Base-by-base conservation (phyloP, 2,113 vertebrate species). In the Lycocorax pyrrhopterus region DNA sequence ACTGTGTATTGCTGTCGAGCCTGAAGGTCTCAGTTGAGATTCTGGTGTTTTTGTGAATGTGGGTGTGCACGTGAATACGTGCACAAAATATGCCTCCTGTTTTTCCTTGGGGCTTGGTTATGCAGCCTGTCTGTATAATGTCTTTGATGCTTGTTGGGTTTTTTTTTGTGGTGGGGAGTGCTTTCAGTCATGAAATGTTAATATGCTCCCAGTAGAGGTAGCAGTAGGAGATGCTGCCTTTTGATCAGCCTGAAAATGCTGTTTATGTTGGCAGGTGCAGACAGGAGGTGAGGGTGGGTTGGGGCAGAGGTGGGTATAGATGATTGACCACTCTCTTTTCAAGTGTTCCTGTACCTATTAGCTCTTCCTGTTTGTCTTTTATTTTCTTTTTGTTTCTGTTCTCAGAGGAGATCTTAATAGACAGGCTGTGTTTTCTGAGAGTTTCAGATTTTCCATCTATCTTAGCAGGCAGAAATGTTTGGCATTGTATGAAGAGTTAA, bases 111-210 rank as follows among this genome's bases (percentile, higher is more conserved):
- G 69, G 74, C 55, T 90, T 89, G 71, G 88, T 68, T 91, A 26
- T 76, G 44, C 85, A 84, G 84, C 79, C 92, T 3, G 26, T 47
- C 82, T 74, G 19, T 74, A 39, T 75, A 47, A 92, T 56, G 68
- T 46, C 95, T 95, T 94, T 90, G 81, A 97, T 91, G 90, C 81
- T 73, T 74, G 87, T 66, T 72, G 66, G 56, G 35, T 7, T 13
- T 59, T 89, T 89, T 89, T 93, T 80, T 86, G 89, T 68, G 47
- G 12, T 75, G 91, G 90, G 92, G 86, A 73, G 80, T 64, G 88
- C 23, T 90, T 93, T 89, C 75, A 95, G 96, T 82, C 91, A 93
- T 68, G 81, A 89, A 92, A 90, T 94, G 64, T 83, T 93, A 94
- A 93, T 87, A 37, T 8, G 18, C 66, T 88, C 71, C 93, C 92